These are phyloP conservation scores for Drosophila tsacasi DNA, from an alignment of 1,140 invertebrate species.

Conservation along the genomic window DNA sequence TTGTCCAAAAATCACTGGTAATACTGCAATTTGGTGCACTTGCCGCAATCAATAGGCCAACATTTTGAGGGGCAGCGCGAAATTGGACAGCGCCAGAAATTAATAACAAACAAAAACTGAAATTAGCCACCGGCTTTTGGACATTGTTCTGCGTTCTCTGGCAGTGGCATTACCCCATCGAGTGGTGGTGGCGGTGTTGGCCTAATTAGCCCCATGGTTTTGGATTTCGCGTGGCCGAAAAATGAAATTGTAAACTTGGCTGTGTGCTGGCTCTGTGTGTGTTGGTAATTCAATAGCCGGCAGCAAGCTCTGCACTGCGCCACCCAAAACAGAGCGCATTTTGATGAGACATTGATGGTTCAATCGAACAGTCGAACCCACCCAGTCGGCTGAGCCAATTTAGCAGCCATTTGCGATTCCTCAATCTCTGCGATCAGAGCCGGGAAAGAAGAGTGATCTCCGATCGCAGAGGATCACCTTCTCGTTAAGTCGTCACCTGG, in stretches of 20 bases:
- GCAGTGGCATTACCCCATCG: conserved; percentile 59
- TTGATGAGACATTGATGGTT: conserved; percentile 83
- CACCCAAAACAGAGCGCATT: conserved; percentile 48
- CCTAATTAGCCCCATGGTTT: conserved; percentile 71
- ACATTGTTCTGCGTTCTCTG: conserved; percentile 28
- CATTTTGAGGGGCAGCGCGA: conserved; percentile 21
- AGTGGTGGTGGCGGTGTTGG: conserved; percentile 43
- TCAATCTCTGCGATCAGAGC: conserved; percentile 40
- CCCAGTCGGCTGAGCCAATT: conserved; percentile 74
- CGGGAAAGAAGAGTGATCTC: background rate
- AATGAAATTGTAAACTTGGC: conserved; percentile 47
- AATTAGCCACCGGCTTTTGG: conserved; percentile 67
- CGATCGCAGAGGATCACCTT: conserved; percentile 43
- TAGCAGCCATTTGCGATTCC: conserved; percentile 72
- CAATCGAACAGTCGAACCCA: conserved; percentile 70
- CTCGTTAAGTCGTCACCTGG: conserved; percentile 71
- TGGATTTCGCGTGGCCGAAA: conserved; percentile 54
- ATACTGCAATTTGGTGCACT: conserved; percentile 12
- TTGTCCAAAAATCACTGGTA: conserved; percentile 13
- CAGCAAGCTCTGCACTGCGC: conserved; percentile 9
- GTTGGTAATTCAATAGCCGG: conserved; percentile 46
- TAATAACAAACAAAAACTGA: conserved; percentile 62
- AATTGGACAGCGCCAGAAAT: conserved; percentile 58
- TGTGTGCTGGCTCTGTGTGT: conserved; percentile 1
- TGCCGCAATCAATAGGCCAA: conserved; percentile 21